Base-by-base conservation (phyloP, 2,797 vertebrate genomes). In the Acomys russatus region DNA sequence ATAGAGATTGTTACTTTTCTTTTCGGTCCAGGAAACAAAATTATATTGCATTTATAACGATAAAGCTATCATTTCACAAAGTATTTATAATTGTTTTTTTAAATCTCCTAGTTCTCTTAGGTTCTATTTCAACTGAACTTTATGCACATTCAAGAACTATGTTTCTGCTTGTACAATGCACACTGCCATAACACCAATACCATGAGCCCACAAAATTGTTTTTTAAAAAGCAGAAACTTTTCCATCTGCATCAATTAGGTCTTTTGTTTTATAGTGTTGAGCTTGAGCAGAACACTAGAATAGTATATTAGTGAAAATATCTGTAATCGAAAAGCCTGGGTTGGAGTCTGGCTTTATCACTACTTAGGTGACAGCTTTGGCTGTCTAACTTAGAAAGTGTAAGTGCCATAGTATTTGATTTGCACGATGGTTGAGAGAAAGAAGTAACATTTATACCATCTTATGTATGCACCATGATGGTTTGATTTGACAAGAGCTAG, bases 341-440 rank as follows among this genome's bases (percentile, higher is more conserved):
- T 77, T 5, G 4, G 1, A 61, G 12, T 59, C 28, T 79, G 63
- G 1, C 5, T 74, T 96, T 20, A 28, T 18, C 3, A 51, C 54
- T 79, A 87, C 30, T 70, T 11, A 59, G 73, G 49, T 28, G 3
- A 12, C 35, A 35, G 74, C 44, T 79, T 92, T 4, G 77, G 22
- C 68, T 82, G 66, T 90, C 25, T 64, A 23, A 33, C 28, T 71
- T 85, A 9, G 77, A 64, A 97, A 91, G 89, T 15, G 89, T 15
- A 82, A 1, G 66, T 68, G 64, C 12, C 56, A 35, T 35, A 63
- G 33, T 70, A 49, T 54, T 25, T 86, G 71, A 88, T 91, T 92
- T 54, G 61, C 10, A 79, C 6, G 22, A 20, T 61, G 3, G 11
- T 54, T 85, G 76, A 78, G 6, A 44, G 74, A 90, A 49, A 88